Evolutionary conservation across 2,797 vertebrate genomes (phyloP).

Genomic region (Tapirus indicus): DNA sequence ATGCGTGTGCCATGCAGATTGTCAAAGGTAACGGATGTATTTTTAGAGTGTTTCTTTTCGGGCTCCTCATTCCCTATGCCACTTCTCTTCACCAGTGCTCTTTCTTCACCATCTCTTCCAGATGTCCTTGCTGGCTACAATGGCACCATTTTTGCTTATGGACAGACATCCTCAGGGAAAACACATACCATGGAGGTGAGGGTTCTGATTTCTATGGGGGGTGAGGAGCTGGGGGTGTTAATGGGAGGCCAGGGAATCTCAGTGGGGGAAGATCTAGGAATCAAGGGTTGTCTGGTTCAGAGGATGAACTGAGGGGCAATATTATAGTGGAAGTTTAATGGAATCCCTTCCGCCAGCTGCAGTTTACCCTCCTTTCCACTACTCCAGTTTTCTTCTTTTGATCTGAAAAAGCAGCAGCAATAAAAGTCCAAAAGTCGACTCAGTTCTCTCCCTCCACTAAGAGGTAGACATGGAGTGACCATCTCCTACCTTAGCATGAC

Average conservation of each 20-base stretch:
- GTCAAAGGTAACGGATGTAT: constrained; percentile 92
- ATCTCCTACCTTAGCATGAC: neutral
- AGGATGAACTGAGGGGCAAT: neutral
- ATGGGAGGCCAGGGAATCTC: neutral
- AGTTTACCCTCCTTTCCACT: neutral
- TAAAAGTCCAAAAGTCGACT: neutral
- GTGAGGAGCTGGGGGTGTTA: neutral
- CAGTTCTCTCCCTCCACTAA: neutral
- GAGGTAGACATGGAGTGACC: neutral
- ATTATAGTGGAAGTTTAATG: neutral
- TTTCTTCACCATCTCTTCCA: constrained; percentile 80
- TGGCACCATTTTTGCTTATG: constrained; percentile 98
- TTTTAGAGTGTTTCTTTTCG: neutral
- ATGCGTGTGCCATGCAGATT: constrained; percentile 96
- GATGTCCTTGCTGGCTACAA: constrained; percentile 98
- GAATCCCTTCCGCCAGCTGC: neutral
- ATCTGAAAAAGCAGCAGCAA: neutral
- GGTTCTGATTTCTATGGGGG: neutral
- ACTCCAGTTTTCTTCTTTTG: neutral
- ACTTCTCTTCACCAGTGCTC: neutral
- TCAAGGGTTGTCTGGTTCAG: neutral
- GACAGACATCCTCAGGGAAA: constrained; percentile 97
- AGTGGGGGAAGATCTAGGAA: neutral
- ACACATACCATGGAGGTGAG: constrained; percentile 98
- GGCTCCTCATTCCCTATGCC: neutral